These are phyloP conservation scores for Plumapathes pennacea DNA, from an alignment of 92 coral and sea anemone genomes.

Conservation along the genomic window DNA sequence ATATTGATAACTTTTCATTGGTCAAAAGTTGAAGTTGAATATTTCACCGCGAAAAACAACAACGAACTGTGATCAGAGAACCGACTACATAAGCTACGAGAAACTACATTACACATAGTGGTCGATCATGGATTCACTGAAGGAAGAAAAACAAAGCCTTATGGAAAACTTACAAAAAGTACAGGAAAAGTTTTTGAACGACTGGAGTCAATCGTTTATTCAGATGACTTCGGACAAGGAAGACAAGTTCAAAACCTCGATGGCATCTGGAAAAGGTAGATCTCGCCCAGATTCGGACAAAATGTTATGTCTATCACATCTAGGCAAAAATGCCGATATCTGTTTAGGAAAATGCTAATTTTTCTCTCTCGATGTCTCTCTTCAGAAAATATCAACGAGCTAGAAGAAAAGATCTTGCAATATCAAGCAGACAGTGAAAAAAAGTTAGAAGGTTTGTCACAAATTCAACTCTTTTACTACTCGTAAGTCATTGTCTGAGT, in stretches of 20 bases:
- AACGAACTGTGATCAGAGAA: background rate
- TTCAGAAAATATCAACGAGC: conserved; percentile 63
- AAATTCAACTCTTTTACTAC: background rate
- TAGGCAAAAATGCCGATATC: background rate
- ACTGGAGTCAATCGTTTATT: conserved; percentile 75
- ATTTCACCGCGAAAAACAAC: conserved; percentile 62
- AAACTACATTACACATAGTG: too few species aligned
- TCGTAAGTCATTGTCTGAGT: background rate
- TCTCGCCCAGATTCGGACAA: background rate
- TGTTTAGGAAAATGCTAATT: background rate
- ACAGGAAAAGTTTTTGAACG: conserved; percentile 75
- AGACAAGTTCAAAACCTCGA: conserved; percentile 24
- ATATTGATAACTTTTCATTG: background rate
- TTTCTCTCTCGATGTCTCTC: background rate
- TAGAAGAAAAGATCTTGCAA: conserved; percentile 66
- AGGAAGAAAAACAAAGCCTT: conserved; percentile 62
- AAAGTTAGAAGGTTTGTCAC: conserved; percentile 74
- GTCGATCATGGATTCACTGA: conserved; percentile 57
- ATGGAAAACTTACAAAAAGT: conserved; percentile 58
- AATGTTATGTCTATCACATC: background rate
- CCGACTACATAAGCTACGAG: too few species aligned
- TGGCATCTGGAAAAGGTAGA: conserved; percentile 66
- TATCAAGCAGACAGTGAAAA: conserved; percentile 56
- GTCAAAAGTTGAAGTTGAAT: conserved; percentile 36
- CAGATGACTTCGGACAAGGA: conserved; percentile 36